Conservation (phyloP, 2,888 invertebrate species). For the Thereva unica region DNA sequence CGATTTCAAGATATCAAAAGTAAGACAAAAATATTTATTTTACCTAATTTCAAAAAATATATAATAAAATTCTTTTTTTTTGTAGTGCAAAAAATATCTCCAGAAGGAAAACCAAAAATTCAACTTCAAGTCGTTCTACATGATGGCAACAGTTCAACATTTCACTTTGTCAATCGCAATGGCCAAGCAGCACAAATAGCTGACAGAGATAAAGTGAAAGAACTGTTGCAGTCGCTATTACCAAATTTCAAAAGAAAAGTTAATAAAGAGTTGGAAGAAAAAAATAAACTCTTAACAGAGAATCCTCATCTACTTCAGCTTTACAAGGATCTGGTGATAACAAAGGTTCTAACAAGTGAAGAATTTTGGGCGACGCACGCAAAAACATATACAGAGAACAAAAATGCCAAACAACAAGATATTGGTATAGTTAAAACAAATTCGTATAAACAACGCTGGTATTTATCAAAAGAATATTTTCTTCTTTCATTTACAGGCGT, state of each 20-base stretch:
- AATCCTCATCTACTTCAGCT: slow-evolving; percentile 90
- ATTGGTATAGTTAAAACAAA: slow-evolving; percentile 66
- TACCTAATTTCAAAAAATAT: neutral
- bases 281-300: slow-evolving; percentile 85
- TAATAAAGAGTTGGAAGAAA: slow-evolving; percentile 86
- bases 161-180: slow-evolving; percentile 91
- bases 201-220: slow-evolving; percentile 93
- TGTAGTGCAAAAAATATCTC: slow-evolving; percentile 94
- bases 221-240: slow-evolving; percentile 83
- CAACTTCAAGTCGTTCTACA: slow-evolving; percentile 96
- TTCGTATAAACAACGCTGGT: neutral
- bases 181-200: slow-evolving; percentile 82
- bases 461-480: neutral
- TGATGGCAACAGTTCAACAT: slow-evolving; percentile 91
- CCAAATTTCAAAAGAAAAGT: slow-evolving; percentile 94
- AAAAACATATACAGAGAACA: slow-evolving; percentile 73
- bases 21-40: slow-evolving; percentile 58
- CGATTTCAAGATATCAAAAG: slow-evolving; percentile 95
- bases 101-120: slow-evolving; percentile 96
- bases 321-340: slow-evolving; percentile 96
- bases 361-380: slow-evolving; percentile 97
- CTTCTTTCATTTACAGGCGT: slow-evolving; percentile 60
- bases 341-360: slow-evolving; percentile 92
- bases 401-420: slow-evolving; percentile 76
- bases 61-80: slow-evolving; percentile 40